Evolutionary conservation across 2,888 invertebrate species (phyloP).

Genomic region (Epistrophella euchroma): DNA sequence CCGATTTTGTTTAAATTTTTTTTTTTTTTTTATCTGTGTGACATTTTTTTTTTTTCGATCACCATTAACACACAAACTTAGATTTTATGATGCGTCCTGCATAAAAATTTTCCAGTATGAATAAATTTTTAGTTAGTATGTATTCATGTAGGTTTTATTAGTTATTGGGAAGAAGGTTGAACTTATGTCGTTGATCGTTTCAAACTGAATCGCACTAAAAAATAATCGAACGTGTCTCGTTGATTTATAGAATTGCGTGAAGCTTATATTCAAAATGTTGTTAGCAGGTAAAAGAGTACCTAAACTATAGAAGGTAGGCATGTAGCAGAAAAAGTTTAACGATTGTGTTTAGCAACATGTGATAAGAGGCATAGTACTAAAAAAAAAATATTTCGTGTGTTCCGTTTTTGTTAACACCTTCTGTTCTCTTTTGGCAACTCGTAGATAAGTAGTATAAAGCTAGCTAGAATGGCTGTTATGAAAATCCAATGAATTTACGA

Average conservation of each 20-base stretch:
- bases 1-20: background rate
- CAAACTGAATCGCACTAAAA: slow-evolving; percentile 57
- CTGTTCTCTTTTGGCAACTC: slow-evolving; percentile 27
- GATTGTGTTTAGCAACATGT: slow-evolving; percentile 61
- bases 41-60: slow-evolving; percentile 15
- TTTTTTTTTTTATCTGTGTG: slow-evolving; percentile 22
- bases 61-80: background rate
- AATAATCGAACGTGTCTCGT: slow-evolving; percentile 66
- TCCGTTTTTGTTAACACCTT: slow-evolving; percentile 60
- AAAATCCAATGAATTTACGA: background rate
- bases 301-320: background rate
- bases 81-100: slow-evolving; percentile 31
- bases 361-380: slow-evolving; percentile 53
- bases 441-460: background rate
- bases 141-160: background rate
- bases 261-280: slow-evolving; percentile 49
- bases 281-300: background rate
- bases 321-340: slow-evolving; percentile 43
- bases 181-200: slow-evolving; percentile 54
- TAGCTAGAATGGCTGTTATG: background rate
- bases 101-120: slow-evolving; percentile 28
- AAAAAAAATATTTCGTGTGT: slow-evolving; percentile 44
- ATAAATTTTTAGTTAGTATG: slow-evolving; percentile 2
- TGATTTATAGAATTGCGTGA: slow-evolving; percentile 66
- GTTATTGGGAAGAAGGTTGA: slow-evolving; percentile 35